Base-by-base conservation (phyloP, 2,113 vertebrate species). In the Toxotes jaculatrix region DNA sequence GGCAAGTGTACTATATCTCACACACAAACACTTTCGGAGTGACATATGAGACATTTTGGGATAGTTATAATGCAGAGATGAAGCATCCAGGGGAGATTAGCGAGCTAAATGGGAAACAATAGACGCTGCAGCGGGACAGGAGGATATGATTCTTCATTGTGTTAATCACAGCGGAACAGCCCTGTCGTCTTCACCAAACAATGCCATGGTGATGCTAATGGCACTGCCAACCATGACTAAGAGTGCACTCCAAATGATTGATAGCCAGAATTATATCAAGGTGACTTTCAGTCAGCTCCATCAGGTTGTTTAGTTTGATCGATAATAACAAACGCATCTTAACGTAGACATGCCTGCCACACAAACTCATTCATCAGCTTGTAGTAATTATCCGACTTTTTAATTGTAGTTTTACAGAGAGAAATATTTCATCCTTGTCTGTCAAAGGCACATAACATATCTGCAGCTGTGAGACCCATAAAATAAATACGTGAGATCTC, bases 211-310 rank as follows among this genome's bases (percentile, higher is more conserved):
- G 90, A 94, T 93, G 92, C 86, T 95, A 95, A 95, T 95, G 93
- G 92, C 85, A 93, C 90, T 94, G 95, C 94, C 93, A 95, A 73
- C 89, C 90, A 90, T 85, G 92, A 90, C 91, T 87, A 92, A 87
- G 87, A 91, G 91, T 82, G 87, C 49, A 82, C 80, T 88, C 74
- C 70, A 53, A 82, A 79, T 94, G 94, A 95, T 95, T 95, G 94
- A 95, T 95, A 88, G 93, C 77, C 87, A 82, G 94, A 93, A 93
- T 94, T 94, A 93, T 82, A 91, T 94, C 92, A 96, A 95, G 95
- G 95, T 95, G 95, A 95, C 94, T 95, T 94, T 94, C 86, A 90
- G 90, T 91, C 92, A 77, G 71, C 90, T 93, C 88, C 90, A 91
- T 92, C 93, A 93, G 92, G 87, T 95, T 94, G 84, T 92, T 92